A percentile compares a stretch with the other conserved stretches of the same genome.
Evolutionary conservation across 1,140 invertebrate species (phyloP).

Genomic region (Drosophila subobscura): DNA sequence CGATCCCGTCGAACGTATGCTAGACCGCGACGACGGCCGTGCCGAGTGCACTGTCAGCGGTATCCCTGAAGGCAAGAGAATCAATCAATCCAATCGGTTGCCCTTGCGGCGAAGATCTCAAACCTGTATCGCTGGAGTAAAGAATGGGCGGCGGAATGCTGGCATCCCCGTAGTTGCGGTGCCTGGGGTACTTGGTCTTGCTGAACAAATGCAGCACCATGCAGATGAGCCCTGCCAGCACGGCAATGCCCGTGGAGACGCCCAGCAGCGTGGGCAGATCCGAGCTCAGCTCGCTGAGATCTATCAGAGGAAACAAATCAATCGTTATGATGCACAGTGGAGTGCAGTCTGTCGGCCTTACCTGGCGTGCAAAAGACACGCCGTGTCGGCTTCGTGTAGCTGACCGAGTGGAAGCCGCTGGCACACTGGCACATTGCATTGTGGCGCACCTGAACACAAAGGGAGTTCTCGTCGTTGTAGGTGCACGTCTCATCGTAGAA

Average conservation of each 20-base stretch:
- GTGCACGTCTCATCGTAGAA: constrained; percentile 91
- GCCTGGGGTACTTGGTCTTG: constrained; percentile 88
- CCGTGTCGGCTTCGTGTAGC: constrained; percentile 88
- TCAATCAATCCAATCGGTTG: constrained; percentile 5
- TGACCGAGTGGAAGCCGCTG: constrained; percentile 90
- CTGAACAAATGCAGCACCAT: constrained; percentile 93
- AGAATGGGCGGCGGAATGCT: constrained; percentile 91
- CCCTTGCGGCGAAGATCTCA: constrained; percentile 16
- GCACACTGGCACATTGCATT: constrained; percentile 93
- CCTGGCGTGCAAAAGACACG: constrained; percentile 92
- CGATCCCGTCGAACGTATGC: constrained; percentile 87
- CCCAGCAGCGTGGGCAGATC: constrained; percentile 92
- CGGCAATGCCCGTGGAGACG: constrained; percentile 91
- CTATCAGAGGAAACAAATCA: constrained; percentile 81
- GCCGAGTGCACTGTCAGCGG: constrained; percentile 86
- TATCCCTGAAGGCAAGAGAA: constrained; percentile 84
- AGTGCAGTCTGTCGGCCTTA: constrained; percentile 71
- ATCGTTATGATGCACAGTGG: background rate
- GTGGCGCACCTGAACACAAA: constrained; percentile 92
- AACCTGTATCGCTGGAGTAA: constrained; percentile 91
- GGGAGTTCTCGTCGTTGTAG: constrained; percentile 90
- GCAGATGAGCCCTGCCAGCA: constrained; percentile 92
- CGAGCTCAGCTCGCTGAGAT: constrained; percentile 91
- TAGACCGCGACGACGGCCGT: constrained; percentile 88
- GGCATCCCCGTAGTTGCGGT: constrained; percentile 91